Evolutionary conservation across 1,140 invertebrate species (phyloP).

Genomic region (Cecropterus lyciades): DNA sequence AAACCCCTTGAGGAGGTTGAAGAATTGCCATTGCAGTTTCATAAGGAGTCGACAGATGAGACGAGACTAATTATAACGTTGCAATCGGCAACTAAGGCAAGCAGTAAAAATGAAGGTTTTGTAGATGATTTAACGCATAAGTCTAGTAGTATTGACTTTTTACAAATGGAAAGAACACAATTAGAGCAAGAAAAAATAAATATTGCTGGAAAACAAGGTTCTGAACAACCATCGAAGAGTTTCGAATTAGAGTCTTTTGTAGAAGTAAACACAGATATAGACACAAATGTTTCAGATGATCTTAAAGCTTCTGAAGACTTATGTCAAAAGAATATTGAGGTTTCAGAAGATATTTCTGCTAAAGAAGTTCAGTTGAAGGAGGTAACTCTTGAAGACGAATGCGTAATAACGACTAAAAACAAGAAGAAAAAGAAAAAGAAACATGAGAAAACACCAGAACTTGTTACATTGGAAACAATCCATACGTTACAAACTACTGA

Average conservation of each 20-base stretch:
- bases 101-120: constrained; percentile 7
- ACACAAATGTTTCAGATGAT: background rate
- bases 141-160: background rate
- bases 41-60: constrained; percentile 6
- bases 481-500: constrained; percentile 7
- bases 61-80: constrained; percentile 15
- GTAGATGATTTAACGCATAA: background rate
- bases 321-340: background rate
- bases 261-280: background rate
- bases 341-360: background rate
- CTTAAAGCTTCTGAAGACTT: background rate
- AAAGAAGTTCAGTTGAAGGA: background rate
- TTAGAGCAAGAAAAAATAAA: background rate
- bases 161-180: background rate
- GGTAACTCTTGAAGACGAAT: constrained; percentile 31
- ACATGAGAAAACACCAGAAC: constrained; percentile 12
- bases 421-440: constrained; percentile 36
- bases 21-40: too few relatives aligned
- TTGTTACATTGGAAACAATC: background rate
- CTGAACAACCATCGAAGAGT: background rate
- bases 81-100: constrained; percentile 2
- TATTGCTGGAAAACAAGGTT: background rate
- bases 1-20: too few relatives aligned
- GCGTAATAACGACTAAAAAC: background rate
- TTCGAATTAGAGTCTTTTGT: background rate